Conservation (phyloP, 1,140 invertebrate genomes). For the Carposina sasakii region DNA sequence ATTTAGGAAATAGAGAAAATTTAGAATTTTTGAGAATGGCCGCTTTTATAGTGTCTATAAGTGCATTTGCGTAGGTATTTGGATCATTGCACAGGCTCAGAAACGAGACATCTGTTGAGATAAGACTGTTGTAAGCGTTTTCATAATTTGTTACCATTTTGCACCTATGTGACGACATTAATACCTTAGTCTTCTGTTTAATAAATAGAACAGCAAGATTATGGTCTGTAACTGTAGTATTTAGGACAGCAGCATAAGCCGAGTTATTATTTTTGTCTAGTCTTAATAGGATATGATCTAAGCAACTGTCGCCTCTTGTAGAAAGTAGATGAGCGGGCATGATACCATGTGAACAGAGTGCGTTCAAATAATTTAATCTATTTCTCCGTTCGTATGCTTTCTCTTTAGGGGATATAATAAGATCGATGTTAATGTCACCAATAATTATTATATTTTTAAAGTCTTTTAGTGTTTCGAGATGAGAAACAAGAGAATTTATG, state of each 20-base stretch:
- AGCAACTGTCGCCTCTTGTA: conserved; percentile 7
- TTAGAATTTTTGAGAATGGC: background rate
- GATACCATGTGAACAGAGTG: background rate
- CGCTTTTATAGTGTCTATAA: background rate
- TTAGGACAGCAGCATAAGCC: conserved; percentile 5
- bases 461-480: background rate
- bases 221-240: conserved; percentile 12
- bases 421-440: background rate
- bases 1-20: background rate
- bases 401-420: background rate
- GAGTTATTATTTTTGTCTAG: background rate
- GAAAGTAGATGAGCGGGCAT: conserved; percentile 6
- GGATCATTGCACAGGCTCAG: background rate
- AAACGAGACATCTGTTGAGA: background rate
- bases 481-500: background rate
- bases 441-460: background rate
- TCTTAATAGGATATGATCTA: conserved; percentile 11
- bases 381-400: background rate
- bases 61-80: background rate
- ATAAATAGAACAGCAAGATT: background rate
- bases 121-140: background rate
- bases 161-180: background rate
- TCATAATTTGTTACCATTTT: conserved; percentile 5
- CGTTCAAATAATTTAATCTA: conserved; percentile 8
- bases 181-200: background rate